Evolutionary conservation across 2,888 invertebrate genomes (phyloP).

Genomic region (Dendrolimus houi): DNA sequence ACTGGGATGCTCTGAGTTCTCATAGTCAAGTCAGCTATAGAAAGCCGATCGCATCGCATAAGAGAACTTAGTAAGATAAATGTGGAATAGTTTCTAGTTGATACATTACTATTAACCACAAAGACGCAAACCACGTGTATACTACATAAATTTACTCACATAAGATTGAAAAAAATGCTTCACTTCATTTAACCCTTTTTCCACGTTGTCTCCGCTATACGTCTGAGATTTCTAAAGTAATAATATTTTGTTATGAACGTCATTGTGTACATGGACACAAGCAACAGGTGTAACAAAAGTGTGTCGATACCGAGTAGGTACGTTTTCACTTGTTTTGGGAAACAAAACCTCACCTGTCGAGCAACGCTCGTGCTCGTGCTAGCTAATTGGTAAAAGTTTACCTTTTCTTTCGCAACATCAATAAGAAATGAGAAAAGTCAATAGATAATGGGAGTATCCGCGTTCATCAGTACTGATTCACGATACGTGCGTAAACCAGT

Average conservation of each 20-base stretch:
- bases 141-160: no score
- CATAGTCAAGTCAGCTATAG: no score
- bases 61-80: neutral
- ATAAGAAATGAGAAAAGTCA: conserved; percentile 58
- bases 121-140: no score
- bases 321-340: conserved; percentile 61
- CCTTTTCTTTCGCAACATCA: conserved; percentile 46
- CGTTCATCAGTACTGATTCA: conserved; percentile 42
- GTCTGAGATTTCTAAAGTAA: no score
- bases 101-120: no score
- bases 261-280: conserved; percentile 17
- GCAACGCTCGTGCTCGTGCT: conserved; percentile 37
- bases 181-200: no score
- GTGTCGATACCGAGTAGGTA: conserved; percentile 40
- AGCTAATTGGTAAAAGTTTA: conserved; percentile 72
- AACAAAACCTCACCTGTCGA: conserved; percentile 54
- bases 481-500: conserved; percentile 7
- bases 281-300: conserved; percentile 36
- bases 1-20: no score
- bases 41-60: no score
- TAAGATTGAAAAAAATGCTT: no score
- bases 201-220: no score
- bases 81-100: neutral
- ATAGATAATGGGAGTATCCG: conserved; percentile 38
- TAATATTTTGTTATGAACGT: neutral